These are phyloP conservation scores for Megaustenia siamemsis DNA, from an alignment of 2,888 invertebrate species.

Conservation along the genomic window DNA sequence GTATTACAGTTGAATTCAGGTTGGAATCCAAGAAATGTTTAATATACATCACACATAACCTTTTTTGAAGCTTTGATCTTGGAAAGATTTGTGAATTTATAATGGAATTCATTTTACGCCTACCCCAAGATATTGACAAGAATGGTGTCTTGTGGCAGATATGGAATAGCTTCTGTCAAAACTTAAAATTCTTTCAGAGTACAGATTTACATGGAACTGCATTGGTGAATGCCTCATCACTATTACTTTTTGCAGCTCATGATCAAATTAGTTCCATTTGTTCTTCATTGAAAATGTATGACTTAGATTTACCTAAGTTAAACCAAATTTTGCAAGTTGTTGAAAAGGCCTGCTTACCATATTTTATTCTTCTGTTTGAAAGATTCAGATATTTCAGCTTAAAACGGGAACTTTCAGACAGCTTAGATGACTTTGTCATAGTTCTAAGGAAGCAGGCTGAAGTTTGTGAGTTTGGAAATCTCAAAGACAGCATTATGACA, in stretches of 20 bases:
- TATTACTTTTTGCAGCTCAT: conserved; percentile 44
- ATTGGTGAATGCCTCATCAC: conserved; percentile 2
- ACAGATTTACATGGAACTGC: background rate
- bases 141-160: conserved; percentile 21
- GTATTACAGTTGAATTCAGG: conserved; percentile 12
- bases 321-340: conserved; percentile 37
- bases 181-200: conserved; percentile 17
- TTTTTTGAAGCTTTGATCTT: background rate
- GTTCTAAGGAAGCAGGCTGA: conserved; percentile 33
- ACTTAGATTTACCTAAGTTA: conserved; percentile 21
- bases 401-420: conserved; percentile 20
- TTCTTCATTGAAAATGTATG: conserved; percentile 23
- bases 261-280: conserved; percentile 24
- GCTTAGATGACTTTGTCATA: conserved; percentile 1
- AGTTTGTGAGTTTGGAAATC: conserved; percentile 42
- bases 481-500: conserved; percentile 28
- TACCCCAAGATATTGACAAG: conserved; percentile 18
- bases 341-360: conserved; percentile 40
- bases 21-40: conserved; percentile 12
- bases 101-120: conserved; percentile 41
- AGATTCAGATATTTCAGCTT: conserved; percentile 42
- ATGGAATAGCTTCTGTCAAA: conserved; percentile 37
- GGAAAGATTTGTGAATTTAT: background rate
- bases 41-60: background rate
- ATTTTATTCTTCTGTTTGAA: conserved; percentile 47